phyloP scores from a whole-genome alignment of 2,113 vertebrate genomes.

The Nothoprocta pentlandii region DNA sequence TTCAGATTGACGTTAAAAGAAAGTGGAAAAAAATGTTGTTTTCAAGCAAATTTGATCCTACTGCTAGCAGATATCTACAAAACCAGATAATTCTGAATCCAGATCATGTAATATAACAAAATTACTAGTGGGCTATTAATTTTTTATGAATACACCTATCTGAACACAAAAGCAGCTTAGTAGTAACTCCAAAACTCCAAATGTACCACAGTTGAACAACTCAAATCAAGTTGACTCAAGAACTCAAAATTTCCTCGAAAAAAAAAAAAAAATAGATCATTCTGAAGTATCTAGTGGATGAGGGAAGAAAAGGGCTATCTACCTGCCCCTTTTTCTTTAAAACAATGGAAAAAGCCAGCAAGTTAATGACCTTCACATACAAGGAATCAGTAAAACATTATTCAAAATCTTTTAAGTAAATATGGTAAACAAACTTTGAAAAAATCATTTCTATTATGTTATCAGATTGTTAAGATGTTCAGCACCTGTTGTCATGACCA shows the following conservation, averaged over 20 bases:
- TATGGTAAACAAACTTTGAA: not conserved
- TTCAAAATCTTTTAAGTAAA: not conserved
- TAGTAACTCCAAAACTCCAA: not conserved
- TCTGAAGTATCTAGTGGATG: not conserved
- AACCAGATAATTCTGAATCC: not conserved
- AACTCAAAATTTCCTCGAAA: not conserved
- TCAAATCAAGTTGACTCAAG: not conserved
- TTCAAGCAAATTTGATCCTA: not conserved
- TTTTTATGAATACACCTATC: not conserved
- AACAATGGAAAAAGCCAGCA: not conserved
- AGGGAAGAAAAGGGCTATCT: not conserved
- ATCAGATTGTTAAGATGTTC: not conserved
- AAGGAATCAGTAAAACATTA: not conserved
- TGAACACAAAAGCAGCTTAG: not conserved
- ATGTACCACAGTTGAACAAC: not conserved
- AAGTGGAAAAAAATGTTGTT: not conserved
- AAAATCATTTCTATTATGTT: not conserved
- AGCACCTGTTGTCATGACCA: not conserved
- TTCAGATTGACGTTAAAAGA: not conserved
- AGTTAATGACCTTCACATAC: not conserved
- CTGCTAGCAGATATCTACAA: not conserved
- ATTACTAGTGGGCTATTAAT: rapidly evolving
- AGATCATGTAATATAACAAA: not conserved
- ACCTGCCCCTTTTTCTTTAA: not conserved
- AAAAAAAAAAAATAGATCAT: not conserved